Conservation (phyloP, 2,888 invertebrate species). For the Drosophila nr. perissopoda region DNA sequence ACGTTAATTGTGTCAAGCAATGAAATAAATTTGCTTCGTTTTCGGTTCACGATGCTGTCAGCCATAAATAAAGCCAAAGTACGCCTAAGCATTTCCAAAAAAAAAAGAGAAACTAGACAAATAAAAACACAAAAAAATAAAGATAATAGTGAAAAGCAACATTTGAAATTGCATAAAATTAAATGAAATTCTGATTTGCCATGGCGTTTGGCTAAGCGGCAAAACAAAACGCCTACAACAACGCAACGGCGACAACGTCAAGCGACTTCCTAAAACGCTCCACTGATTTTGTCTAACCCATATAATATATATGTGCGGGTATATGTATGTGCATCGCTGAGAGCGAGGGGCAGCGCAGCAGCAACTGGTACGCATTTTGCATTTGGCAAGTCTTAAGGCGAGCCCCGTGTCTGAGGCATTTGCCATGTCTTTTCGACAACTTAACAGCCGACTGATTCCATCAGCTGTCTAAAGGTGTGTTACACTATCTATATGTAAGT, state of each 20-base stretch:
- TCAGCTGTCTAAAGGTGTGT: slow-evolving; percentile 58
- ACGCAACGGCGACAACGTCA: slow-evolving; percentile 40
- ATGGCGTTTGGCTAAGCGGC: slow-evolving; percentile 53
- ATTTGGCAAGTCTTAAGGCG: slow-evolving; percentile 58
- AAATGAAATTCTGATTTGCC: slow-evolving; percentile 74
- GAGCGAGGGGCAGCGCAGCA: slow-evolving; percentile 14
- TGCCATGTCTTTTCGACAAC: slow-evolving; percentile 56
- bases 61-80: slow-evolving; percentile 63
- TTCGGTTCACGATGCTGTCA: slow-evolving; percentile 52
- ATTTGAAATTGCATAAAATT: slow-evolving; percentile 76
- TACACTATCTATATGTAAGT: slow-evolving; percentile 1
- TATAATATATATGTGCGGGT: slow-evolving; percentile 25
- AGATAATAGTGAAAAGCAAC: slow-evolving; percentile 37
- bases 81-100: slow-evolving; percentile 70
- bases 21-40: slow-evolving; percentile 59
- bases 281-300: slow-evolving; percentile 75
- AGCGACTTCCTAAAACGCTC: slow-evolving; percentile 77
- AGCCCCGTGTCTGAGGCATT: slow-evolving; percentile 38
- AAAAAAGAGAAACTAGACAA: slow-evolving; percentile 29
- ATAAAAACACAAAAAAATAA: slow-evolving; percentile 15
- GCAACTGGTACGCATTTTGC: slow-evolving; percentile 63
- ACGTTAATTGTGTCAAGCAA: slow-evolving; percentile 65
- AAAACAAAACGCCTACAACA: slow-evolving; percentile 68
- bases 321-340: slow-evolving; percentile 4
- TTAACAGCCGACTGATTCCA: slow-evolving; percentile 71